Conservation (phyloP, 2,113 vertebrate species). For the Alaudala cheleensis region DNA sequence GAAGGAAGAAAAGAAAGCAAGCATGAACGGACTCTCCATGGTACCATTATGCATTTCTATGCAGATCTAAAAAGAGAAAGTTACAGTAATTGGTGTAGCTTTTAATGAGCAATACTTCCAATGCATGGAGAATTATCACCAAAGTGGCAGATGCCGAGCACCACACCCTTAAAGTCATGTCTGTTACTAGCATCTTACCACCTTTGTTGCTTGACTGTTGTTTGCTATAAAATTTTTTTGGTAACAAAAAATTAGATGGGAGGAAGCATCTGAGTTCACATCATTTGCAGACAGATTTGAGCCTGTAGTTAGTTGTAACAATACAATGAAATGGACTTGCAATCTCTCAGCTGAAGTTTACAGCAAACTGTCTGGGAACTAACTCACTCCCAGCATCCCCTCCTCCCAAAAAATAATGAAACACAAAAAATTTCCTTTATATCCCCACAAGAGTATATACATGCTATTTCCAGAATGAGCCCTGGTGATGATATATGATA, state of each 20-base stretch:
- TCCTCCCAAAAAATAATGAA: accelerated
- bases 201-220: neutral
- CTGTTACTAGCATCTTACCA: neutral
- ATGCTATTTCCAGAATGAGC: neutral
- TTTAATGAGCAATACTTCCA: neutral
- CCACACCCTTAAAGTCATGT: neutral
- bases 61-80: slow-evolving; percentile 44
- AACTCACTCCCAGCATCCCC: accelerated
- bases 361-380: neutral
- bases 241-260: neutral
- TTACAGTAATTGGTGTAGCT: neutral
- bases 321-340: neutral
- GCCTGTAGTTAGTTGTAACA: neutral
- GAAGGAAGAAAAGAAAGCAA: neutral
- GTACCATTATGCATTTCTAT: slow-evolving; percentile 19
- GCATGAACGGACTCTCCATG: neutral
- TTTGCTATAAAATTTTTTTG: neutral
- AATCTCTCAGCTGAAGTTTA: neutral
- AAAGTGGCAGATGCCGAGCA: neutral
- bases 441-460: neutral
- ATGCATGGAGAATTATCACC: neutral
- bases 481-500: neutral
- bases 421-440: neutral
- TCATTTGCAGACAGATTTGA: neutral
- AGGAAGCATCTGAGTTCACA: neutral